These are phyloP conservation scores for Petrocephalus sullivani DNA, from an alignment of 2,797 vertebrate genomes.

Conservation along the genomic window DNA sequence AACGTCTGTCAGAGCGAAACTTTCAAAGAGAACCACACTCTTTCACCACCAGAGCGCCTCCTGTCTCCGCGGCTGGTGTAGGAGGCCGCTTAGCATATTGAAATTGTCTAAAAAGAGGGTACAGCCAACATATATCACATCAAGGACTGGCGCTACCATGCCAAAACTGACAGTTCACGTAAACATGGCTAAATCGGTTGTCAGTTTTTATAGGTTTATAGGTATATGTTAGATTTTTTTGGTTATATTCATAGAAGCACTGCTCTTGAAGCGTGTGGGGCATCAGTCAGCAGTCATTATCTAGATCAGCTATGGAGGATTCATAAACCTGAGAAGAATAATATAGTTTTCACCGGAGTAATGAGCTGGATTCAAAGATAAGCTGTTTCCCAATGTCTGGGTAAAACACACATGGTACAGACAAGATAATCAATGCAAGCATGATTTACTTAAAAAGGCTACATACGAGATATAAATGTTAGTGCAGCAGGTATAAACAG, in stretches of 20 bases:
- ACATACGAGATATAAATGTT: neutral
- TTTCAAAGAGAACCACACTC: conserved; percentile 19
- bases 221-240: neutral
- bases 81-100: neutral
- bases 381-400: neutral
- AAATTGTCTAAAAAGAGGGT: neutral
- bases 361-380: neutral
- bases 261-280: neutral
- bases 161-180: neutral
- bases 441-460: neutral
- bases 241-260: neutral
- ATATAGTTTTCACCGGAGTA: neutral
- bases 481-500: neutral
- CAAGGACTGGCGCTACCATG: neutral
- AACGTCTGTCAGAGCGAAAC: neutral
- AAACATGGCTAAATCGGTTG: neutral
- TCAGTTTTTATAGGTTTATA: neutral
- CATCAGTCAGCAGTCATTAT: neutral
- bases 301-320: neutral
- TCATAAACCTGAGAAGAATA: neutral
- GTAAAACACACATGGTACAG: neutral
- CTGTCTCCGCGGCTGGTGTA: neutral
- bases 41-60: conserved; percentile 17
- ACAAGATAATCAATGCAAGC: neutral
- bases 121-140: neutral